Conservation (phyloP, 2,113 vertebrate genomes). For the Burhinus oedicnemus region DNA sequence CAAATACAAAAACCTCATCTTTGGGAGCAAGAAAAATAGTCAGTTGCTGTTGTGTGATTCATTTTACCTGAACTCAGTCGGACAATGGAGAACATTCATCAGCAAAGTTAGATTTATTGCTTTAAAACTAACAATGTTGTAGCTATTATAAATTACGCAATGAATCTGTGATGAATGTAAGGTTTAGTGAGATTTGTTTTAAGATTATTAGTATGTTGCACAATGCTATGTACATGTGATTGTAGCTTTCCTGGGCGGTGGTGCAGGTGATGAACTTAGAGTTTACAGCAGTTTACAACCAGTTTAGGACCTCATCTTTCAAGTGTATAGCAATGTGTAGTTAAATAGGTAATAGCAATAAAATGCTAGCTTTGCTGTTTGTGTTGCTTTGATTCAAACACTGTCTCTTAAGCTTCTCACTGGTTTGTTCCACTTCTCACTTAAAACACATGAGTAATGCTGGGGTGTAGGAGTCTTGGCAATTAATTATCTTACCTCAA, state of each 20-base stretch:
- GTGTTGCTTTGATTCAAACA: not conserved
- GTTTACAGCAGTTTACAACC: constrained; percentile 12
- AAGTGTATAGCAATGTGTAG: not conserved
- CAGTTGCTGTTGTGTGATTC: not conserved
- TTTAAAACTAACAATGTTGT: not conserved
- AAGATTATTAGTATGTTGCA: not conserved
- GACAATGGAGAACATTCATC: not conserved
- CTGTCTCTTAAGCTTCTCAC: not conserved
- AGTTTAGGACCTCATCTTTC: constrained; percentile 12
- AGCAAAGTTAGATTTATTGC: not conserved
- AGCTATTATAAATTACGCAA: not conserved
- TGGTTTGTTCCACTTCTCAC: not conserved
- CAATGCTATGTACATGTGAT: rapidly evolving
- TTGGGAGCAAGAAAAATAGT: not conserved
- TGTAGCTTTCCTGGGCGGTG: not conserved
- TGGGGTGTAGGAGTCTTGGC: not conserved
- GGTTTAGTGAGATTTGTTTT: not conserved
- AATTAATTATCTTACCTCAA: not conserved
- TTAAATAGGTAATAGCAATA: not conserved
- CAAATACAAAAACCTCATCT: rapidly evolving
- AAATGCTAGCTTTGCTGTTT: not conserved
- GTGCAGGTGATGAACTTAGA: not conserved
- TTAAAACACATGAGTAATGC: constrained; percentile 14
- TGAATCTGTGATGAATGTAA: not conserved
- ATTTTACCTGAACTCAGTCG: not conserved